These are phyloP conservation scores for Pyrgus malvae DNA, from an alignment of 2,888 invertebrate genomes.

Conservation along the genomic window DNA sequence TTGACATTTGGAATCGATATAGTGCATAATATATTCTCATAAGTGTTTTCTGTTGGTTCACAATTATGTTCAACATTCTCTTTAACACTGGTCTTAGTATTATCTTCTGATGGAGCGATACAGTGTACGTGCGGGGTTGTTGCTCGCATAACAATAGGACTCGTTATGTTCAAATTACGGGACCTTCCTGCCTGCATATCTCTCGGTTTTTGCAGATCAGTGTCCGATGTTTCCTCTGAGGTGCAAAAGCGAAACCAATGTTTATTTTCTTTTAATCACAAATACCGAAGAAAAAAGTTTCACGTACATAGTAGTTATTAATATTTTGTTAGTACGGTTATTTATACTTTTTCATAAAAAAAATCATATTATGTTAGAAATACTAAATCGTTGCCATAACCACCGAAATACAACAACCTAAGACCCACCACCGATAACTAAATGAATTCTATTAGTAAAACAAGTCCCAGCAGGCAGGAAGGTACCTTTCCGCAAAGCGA, in stretches of 20 bases:
- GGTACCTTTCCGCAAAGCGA: slow-evolving; percentile 81
- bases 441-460: slow-evolving; percentile 71
- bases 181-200: slow-evolving; percentile 87
- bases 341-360: slow-evolving; percentile 39
- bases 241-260: slow-evolving; percentile 79
- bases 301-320: slow-evolving; percentile 21
- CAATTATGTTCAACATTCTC: slow-evolving; percentile 32
- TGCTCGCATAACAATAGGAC: slow-evolving; percentile 67
- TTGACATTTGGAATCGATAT: slow-evolving; percentile 44
- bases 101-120: slow-evolving; percentile 44
- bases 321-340: slow-evolving; percentile 39
- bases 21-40: slow-evolving; percentile 65
- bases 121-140: slow-evolving; percentile 64
- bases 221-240: slow-evolving; percentile 79
- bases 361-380: slow-evolving; percentile 64
- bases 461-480: slow-evolving; percentile 81
- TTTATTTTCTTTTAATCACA: slow-evolving; percentile 52
- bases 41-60: slow-evolving; percentile 49
- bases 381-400: slow-evolving; percentile 54
- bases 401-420: slow-evolving; percentile 45
- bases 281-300: slow-evolving; percentile 30
- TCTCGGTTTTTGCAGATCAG: slow-evolving; percentile 77
- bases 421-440: slow-evolving; percentile 68
- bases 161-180: slow-evolving; percentile 69
- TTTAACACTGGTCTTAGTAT: slow-evolving; percentile 29